Percentiles rank a stretch among this genome's conserved stretches.
These are phyloP conservation scores for Neodontobutis hainanensis DNA, from an alignment of 2,113 vertebrate genomes.

Conservation along the genomic window DNA sequence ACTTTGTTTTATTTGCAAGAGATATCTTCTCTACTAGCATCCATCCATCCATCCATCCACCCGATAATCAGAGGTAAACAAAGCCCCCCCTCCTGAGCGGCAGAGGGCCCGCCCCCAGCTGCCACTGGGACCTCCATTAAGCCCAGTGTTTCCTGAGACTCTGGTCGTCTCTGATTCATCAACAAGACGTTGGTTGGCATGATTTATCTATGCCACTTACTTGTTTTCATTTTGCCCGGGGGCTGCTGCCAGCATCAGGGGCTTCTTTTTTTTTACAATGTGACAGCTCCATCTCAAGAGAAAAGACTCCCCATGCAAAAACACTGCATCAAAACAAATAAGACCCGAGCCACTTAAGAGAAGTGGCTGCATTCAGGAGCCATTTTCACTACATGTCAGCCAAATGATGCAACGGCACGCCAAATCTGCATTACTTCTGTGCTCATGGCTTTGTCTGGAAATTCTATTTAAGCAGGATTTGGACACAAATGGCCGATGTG, in stretches of 20 bases:
- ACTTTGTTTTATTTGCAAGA: too few species aligned
- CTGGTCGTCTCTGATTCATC: constrained; percentile 76
- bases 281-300: constrained; percentile 83
- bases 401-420: constrained; percentile 65
- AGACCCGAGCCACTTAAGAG: constrained; percentile 77
- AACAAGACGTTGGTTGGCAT: constrained; percentile 78
- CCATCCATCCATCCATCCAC: constrained; percentile 42
- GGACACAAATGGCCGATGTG: constrained; percentile 9
- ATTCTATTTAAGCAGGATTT: constrained; percentile 15
- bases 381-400: constrained; percentile 71
- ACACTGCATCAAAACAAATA: constrained; percentile 83
- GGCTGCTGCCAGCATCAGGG: constrained; percentile 80
- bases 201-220: constrained; percentile 83
- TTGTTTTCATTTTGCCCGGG: constrained; percentile 83
- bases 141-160: constrained; percentile 66
- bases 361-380: constrained; percentile 73
- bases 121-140: constrained; percentile 76
- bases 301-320: constrained; percentile 76
- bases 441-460: constrained; percentile 50
- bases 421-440: constrained; percentile 56
- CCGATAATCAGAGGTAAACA: constrained; percentile 63
- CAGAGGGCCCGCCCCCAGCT: constrained; percentile 66
- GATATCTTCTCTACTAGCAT: constrained; percentile 15
- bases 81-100: constrained; percentile 61
- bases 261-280: constrained; percentile 72